Evolutionary conservation across 1,140 invertebrate genomes (phyloP), one percentile per base, ranked within the genome.

Genomic region (Drosophila tropicalis): DNA sequence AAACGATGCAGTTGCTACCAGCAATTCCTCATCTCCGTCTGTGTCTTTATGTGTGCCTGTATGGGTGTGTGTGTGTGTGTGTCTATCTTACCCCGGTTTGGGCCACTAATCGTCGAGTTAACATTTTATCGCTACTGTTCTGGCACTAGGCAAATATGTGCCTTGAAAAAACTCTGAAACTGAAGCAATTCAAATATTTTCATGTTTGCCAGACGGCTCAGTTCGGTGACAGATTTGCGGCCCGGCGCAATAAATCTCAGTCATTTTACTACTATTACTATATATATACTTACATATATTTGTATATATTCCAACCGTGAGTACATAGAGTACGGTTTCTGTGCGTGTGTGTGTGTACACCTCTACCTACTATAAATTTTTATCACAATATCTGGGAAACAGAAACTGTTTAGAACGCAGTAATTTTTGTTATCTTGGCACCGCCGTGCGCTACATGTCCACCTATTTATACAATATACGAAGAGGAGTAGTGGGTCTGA

Each of bases 81-180:
- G 5, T 15, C n/a, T 44, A 44, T 56, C 29, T 29, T 29, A 29
- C 51, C 36, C 29, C 57, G 63, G 69, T 63, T 62, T 32, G 36
- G 36, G 69, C 61, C 76, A 77, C 81, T 87, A 87, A 87, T 89
- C 84, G 84, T 55, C 85, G 84, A 84, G 83, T 87, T 84, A 84
- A 87, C 82, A 90, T 90, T 90, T 90, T 90, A 90, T 90, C 87
- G 77, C 87, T 90, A 90, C 87, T 90, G 87, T 90, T 90, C 87
- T 87, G 81, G 84, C 85, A 87, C 84, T 89, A 84, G 82, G 85
- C 85, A 87, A 87, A 87, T 87, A 87, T 87, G 67, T 86, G 80
- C 76, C 55, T 70, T 67, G 63, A 72, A 79, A 29, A 87, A 76
- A 83, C 69, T 58, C 6, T 47, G 7, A 17, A 77, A 72, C 78